Conservation (phyloP, 2,888 invertebrate genomes). For the Herminia tarsipennalis region DNA sequence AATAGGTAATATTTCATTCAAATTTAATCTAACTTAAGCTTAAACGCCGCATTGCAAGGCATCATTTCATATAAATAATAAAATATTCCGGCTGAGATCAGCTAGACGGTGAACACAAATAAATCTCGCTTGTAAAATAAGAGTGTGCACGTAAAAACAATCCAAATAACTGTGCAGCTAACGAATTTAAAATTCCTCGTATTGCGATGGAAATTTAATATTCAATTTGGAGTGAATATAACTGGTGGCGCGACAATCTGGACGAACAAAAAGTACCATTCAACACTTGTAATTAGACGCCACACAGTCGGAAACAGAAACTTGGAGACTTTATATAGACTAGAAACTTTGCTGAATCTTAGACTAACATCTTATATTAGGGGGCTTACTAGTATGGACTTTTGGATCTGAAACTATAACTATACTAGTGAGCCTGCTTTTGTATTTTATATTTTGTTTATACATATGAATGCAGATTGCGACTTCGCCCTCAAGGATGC, state of each 20-base stretch:
- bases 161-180: conserved; percentile 33
- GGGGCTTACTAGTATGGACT: too few relatives aligned
- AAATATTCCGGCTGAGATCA: conserved; percentile 1
- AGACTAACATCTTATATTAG: neutral
- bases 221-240: conserved; percentile 75
- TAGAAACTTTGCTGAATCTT: conserved; percentile 43
- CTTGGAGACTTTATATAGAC: conserved; percentile 49
- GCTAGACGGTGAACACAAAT: neutral
- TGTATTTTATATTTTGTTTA: too few relatives aligned
- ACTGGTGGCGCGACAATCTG: conserved; percentile 71
- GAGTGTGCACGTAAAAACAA: conserved; percentile 32
- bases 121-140: conserved; percentile 19
- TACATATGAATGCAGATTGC: too few relatives aligned
- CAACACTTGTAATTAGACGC: conserved; percentile 77
- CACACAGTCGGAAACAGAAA: conserved; percentile 48
- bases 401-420: too few relatives aligned
- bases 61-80: neutral
- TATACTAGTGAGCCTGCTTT: too few relatives aligned
- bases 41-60: neutral
- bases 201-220: conserved; percentile 62
- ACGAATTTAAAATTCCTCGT: conserved; percentile 48
- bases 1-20: too few relatives aligned
- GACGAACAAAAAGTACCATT: conserved; percentile 71
- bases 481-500: too few relatives aligned
- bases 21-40: too few relatives aligned